Evolutionary conservation across 2,797 vertebrate genomes (phyloP), one percentile per base, ranked within the genome.

Genomic region (Catharus ustulatus): DNA sequence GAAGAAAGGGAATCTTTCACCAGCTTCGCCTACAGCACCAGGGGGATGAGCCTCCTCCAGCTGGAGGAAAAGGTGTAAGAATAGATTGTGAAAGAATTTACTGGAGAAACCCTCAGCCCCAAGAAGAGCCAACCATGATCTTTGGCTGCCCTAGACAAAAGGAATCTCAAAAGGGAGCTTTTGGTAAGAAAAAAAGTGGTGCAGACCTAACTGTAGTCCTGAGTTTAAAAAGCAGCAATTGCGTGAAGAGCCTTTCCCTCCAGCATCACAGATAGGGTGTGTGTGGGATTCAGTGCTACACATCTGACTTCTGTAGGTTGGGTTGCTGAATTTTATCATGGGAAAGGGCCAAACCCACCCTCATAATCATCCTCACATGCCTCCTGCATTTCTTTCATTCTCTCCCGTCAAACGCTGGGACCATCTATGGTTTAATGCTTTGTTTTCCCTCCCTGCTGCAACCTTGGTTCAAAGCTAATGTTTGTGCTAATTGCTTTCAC

Each of bases 401-500:
- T 55, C 40, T 29, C 38, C 29, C 16, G 43, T 79, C 42, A 45
- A 55, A 84, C 0, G 0, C 34, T 49, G 34, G 11, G 54, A 52
- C 23, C 57, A 78, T n/a, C 36, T 9, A 10, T 2, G 13, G 22
- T n/a, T 55, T 46, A 40, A 49, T 45, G 58, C 46, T 87, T 63
- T 62, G 9, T 79, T 73, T 59, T 52, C 34, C 32, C 24, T 69
- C 48, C 27, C 30, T 43, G 24, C 45, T 43, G 55, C 21, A 9
- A 22, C 32, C 52, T 46, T 8, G 46, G 52, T 66, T 82, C 82
- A 87, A 85, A 91, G 78, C 40, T 87, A 6, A 55, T 8, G 18
- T 48, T 54, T 79, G 38, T 92, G 68, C 51, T 83, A 94, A 94
- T 66, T 73, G 82, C 48, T 66, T 59, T 74, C 61, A 42, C 6